A percentile compares a stretch with the other conserved stretches of the same genome.
These are phyloP conservation scores for Apis florea DNA, from an alignment of 1,140 invertebrate genomes.

Conservation along the genomic window DNA sequence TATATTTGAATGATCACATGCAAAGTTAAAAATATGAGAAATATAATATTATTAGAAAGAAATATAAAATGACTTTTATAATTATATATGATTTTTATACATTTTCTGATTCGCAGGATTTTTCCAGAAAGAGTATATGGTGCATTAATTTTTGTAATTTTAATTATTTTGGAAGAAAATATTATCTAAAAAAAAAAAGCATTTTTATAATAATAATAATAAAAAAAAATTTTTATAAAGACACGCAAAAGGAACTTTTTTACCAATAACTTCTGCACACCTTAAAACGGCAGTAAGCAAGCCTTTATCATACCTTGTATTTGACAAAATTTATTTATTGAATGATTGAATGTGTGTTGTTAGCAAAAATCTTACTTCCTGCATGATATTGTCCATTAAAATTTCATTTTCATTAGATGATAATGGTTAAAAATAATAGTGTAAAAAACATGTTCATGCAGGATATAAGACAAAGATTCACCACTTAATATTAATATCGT, in stretches of 20 bases:
- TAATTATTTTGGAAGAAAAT: constrained; percentile 34
- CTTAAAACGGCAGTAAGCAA: constrained; percentile 71
- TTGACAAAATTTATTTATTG: constrained; percentile 23
- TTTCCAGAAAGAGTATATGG: constrained; percentile 53
- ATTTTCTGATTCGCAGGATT: constrained; percentile 56
- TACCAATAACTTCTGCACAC: constrained; percentile 62
- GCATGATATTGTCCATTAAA: constrained; percentile 49
- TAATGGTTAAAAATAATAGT: constrained; percentile 52
- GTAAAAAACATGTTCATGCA: constrained; percentile 53
- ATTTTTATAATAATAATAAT: constrained; percentile 36
- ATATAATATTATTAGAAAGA: constrained; percentile 37
- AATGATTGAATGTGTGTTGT: constrained; percentile 35
- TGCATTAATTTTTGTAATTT: background rate
- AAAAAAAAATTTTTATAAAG: constrained; percentile 34
- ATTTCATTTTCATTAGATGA: constrained; percentile 27
- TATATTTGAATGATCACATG: constrained; percentile 41
- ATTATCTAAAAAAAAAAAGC: constrained; percentile 26
- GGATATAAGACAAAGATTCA: constrained; percentile 33
- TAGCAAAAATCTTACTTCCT: constrained; percentile 44
- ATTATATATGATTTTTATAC: constrained; percentile 43
- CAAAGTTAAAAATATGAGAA: constrained; percentile 39
- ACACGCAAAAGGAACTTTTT: constrained; percentile 59
- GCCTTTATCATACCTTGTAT: constrained; percentile 47
- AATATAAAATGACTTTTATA: constrained; percentile 39
- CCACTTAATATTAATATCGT: constrained; percentile 20